Base-by-base conservation (phyloP, 2,888 invertebrate species). In the Ethmia dodecea region DNA sequence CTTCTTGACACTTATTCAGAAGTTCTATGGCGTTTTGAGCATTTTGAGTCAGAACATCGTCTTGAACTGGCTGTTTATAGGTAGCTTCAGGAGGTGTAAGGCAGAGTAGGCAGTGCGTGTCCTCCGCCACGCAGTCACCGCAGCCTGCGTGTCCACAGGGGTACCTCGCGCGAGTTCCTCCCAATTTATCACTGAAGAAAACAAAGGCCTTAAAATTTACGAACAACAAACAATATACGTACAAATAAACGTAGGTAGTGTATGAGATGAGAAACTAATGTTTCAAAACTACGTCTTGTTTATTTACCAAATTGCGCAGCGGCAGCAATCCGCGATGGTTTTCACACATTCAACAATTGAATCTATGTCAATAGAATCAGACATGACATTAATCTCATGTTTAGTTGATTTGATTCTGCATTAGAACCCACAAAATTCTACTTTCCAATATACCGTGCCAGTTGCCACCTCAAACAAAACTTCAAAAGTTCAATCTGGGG, bases 81-180 rank as follows among this genome's bases (percentile, higher is more conserved):
- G 39, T 38, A 18, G 42, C 43, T n/a, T 22, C 3, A 29, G 65
- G 52, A 37, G 63, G 57, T 32, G 64, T 60, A 13, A 62, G 38
- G 37, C 81, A 84, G 29, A 60, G 45, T 20, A 56, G 47, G 46
- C 83, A 84, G 22, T 52, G 53, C 31, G 53, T 13, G 53, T 47
- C 34, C n/a, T 40, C 38, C 16, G 40, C 42, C 31, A 59, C 54
- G 53, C 84, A 84, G 16, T 59, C 47, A n/a, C 57, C 49, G 57
- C 84, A 84, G 34, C 58, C 50, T 12, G 57, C 51, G 43, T 81
- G 81, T n/a, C 83, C 81, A 52, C 83, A 83, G 4, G 49, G 33
- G 42, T 66, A 78, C 50, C 76, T 67, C 36, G 61, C 22, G 13
- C 67, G 67, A 11, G 35, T 37, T 16, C 68, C 68, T 42, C 47